A percentile compares a stretch with the other conserved stretches of the same genome.
These are phyloP conservation scores for Ctena decussata DNA, from an alignment of 2,888 invertebrate species.

Conservation along the genomic window DNA sequence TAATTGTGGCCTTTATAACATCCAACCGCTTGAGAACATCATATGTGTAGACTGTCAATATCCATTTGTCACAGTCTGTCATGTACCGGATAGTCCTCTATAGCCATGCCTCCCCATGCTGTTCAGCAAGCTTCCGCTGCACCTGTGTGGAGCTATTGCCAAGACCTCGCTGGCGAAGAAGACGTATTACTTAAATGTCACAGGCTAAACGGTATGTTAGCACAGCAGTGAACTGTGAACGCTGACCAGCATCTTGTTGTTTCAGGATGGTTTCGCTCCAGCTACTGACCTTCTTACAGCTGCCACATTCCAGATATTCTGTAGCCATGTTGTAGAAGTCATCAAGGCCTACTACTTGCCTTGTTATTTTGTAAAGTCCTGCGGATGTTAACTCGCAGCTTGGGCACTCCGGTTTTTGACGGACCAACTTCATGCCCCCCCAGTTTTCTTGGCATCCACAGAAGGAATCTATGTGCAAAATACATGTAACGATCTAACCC, in stretches of 20 bases:
- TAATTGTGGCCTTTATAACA: conserved; percentile 58
- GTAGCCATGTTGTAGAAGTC: not conserved
- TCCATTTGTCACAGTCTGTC: conserved; percentile 45
- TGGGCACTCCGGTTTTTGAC: not conserved
- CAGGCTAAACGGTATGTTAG: conserved; percentile 46
- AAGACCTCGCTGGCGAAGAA: conserved; percentile 52
- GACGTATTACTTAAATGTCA: conserved; percentile 44
- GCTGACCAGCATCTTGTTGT: conserved; percentile 58
- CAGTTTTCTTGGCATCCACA: conserved; percentile 56
- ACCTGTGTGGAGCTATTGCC: conserved; percentile 63
- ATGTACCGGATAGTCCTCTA: conserved; percentile 41
- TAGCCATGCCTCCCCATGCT: conserved; percentile 49
- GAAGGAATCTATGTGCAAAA: conserved; percentile 27
- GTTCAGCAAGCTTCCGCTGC: conserved; percentile 52
- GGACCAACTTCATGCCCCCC: conserved; percentile 22
- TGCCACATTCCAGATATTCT: not conserved
- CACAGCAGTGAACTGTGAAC: conserved; percentile 45
- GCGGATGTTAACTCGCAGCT: not conserved
- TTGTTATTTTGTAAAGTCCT: not conserved
- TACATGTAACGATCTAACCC: conserved; percentile 24
- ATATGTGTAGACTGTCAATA: conserved; percentile 16
- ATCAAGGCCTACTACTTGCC: conserved; percentile 2
- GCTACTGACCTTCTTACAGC: not conserved
- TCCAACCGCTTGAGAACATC: conserved; percentile 51
- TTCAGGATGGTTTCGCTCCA: conserved; percentile 40